phyloP scores from a whole-genome alignment of 2,113 vertebrate species.

The Tragelaphus scriptus region DNA sequence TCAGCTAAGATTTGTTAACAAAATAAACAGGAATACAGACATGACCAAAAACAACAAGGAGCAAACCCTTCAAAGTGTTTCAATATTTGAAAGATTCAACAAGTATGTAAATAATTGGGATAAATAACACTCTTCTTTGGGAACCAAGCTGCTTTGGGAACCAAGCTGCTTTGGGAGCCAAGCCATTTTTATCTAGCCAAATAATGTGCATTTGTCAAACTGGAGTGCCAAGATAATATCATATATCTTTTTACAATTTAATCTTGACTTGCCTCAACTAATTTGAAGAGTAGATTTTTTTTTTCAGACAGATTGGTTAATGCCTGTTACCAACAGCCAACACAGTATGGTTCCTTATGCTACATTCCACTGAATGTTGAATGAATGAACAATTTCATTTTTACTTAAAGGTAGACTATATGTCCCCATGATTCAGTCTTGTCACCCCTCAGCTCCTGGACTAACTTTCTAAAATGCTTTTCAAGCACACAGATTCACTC shows the following conservation, averaged over 20 bases:
- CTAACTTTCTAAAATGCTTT: background rate
- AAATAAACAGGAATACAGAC: background rate
- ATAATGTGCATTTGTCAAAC: background rate
- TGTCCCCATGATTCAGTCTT: background rate
- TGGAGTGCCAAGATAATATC: background rate
- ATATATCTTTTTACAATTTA: background rate
- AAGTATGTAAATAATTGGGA: background rate
- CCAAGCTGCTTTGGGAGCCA: background rate
- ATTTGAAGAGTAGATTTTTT: background rate
- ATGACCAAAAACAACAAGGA: background rate
- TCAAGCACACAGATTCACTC: background rate
- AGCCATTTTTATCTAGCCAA: background rate
- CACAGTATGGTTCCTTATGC: background rate
- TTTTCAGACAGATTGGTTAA: background rate
- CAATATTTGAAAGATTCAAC: background rate
- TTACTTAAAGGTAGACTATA: background rate
- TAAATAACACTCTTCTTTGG: background rate
- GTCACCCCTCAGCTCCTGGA: background rate
- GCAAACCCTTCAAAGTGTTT: background rate
- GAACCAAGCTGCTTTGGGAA: background rate
- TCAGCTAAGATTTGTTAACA: background rate
- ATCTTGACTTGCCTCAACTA: background rate
- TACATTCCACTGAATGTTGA: background rate
- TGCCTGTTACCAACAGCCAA: background rate
- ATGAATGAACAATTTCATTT: slow-evolving; percentile 1